Percentiles rank a stretch among this genome's conserved stretches.
Conservation (phyloP, 2,113 vertebrate genomes). For the Corythaixoides concolor region DNA sequence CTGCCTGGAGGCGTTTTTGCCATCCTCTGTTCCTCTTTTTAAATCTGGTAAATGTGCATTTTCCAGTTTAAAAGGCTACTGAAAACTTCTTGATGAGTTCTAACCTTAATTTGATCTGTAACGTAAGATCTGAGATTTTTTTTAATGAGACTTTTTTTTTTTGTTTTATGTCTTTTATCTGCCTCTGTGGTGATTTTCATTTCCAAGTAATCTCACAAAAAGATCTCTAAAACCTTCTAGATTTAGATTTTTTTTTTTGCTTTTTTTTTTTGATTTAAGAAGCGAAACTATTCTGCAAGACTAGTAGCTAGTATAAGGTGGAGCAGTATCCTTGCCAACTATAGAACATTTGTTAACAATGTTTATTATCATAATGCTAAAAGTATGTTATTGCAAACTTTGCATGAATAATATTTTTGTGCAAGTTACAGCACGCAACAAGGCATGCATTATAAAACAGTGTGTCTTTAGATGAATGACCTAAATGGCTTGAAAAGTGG, state of each 20-base stretch:
- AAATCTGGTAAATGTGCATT: neutral
- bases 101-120: neutral
- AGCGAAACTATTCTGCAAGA: slow-evolving; percentile 55
- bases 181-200: neutral
- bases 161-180: neutral
- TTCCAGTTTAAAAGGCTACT: neutral
- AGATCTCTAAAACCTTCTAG: slow-evolving; percentile 19
- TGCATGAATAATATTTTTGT: slow-evolving; percentile 65
- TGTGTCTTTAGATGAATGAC: neutral
- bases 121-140: neutral
- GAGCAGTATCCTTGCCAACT: neutral
- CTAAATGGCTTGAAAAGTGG: slow-evolving; percentile 35
- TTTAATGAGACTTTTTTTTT: slow-evolving; percentile 4
- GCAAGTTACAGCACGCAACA: slow-evolving; percentile 57
- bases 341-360: slow-evolving; percentile 61
- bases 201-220: slow-evolving; percentile 18
- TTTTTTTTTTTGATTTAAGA: neutral
- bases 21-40: neutral
- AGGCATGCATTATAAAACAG: slow-evolving; percentile 61
- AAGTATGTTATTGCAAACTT: slow-evolving; percentile 69
- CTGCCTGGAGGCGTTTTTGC: neutral
- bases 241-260: neutral
- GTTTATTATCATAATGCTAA: slow-evolving; percentile 73
- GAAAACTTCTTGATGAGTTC: neutral
- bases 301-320: slow-evolving; percentile 13